phyloP scores from a whole-genome alignment of 1,140 invertebrate species.

The Cepaea nemoralis region DNA sequence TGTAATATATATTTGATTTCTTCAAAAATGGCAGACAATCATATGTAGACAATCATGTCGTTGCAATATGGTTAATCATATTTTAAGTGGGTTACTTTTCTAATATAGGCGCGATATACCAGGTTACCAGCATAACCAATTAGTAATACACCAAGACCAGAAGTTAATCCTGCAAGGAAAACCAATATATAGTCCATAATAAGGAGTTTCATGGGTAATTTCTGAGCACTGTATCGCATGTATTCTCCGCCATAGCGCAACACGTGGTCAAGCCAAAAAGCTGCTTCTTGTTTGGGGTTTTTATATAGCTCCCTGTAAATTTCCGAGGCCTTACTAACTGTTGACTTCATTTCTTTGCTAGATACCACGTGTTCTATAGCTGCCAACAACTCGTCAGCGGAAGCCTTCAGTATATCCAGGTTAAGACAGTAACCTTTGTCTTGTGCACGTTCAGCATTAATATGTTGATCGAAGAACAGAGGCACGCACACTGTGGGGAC shows the following conservation, averaged over 20 bases:
- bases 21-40: too few relatives aligned
- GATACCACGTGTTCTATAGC: conserved; percentile 29
- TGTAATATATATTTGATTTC: too few relatives aligned
- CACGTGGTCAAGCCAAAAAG: conserved; percentile 45
- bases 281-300: not conserved
- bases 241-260: conserved; percentile 56
- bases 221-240: conserved; percentile 47
- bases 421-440: too few relatives aligned
- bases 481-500: conserved; percentile 77
- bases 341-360: not conserved
- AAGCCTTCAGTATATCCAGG: conserved; percentile 37
- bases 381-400: not conserved
- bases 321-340: not conserved
- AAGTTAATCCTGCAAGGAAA: not conserved
- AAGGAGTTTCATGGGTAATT: conserved; percentile 40
- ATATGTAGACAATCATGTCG: too few relatives aligned
- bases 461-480: conserved; percentile 66
- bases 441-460: conserved; percentile 41
- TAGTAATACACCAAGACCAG: too few relatives aligned
- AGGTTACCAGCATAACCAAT: too few relatives aligned
- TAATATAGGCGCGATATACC: too few relatives aligned
- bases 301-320: not conserved
- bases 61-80: too few relatives aligned
- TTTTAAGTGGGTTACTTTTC: too few relatives aligned
- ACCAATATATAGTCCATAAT: not conserved